phyloP scores from a whole-genome alignment of 2,113 vertebrate species.

The Marmota monax region DNA sequence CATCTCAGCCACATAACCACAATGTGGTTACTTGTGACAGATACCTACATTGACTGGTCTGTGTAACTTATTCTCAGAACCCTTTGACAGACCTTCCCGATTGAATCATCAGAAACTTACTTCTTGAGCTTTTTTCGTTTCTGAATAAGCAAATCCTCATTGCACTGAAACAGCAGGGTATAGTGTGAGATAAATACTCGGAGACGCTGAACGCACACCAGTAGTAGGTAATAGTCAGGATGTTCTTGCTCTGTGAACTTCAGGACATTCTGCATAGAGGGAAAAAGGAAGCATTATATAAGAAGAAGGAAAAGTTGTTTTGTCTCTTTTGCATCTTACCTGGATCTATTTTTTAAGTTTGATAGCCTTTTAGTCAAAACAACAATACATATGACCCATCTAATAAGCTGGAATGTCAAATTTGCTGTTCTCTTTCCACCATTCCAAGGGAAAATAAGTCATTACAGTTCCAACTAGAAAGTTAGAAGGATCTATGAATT shows the following conservation, averaged over 20 bases:
- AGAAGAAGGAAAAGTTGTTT: conserved; percentile 43
- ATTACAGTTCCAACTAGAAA: conserved; percentile 37
- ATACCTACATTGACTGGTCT: not conserved
- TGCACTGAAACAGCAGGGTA: conserved; percentile 95
- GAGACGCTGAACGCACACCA: conserved; percentile 96
- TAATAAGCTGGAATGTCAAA: conserved; percentile 26
- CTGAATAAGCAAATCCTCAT: conserved; percentile 96
- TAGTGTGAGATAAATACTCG: conserved; percentile 95
- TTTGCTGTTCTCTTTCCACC: not conserved
- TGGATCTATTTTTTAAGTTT: not conserved
- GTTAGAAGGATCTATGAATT: not conserved
- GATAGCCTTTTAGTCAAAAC: conserved; percentile 32
- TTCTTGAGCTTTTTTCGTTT: conserved; percentile 95
- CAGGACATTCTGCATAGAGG: conserved; percentile 90
- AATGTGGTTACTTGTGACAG: not conserved
- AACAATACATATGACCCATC: not conserved
- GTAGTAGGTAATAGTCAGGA: conserved; percentile 97
- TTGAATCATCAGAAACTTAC: conserved; percentile 84
- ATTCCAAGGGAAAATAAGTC: not conserved
- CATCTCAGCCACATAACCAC: not conserved
- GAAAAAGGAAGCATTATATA: conserved; percentile 76
- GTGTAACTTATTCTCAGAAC: not conserved
- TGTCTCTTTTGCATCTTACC: conserved; percentile 42
- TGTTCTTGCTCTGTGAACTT: conserved; percentile 97
- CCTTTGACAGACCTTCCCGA: not conserved